phyloP scores from a whole-genome alignment of 2,888 invertebrate species.

The Brachypterus glaber region DNA sequence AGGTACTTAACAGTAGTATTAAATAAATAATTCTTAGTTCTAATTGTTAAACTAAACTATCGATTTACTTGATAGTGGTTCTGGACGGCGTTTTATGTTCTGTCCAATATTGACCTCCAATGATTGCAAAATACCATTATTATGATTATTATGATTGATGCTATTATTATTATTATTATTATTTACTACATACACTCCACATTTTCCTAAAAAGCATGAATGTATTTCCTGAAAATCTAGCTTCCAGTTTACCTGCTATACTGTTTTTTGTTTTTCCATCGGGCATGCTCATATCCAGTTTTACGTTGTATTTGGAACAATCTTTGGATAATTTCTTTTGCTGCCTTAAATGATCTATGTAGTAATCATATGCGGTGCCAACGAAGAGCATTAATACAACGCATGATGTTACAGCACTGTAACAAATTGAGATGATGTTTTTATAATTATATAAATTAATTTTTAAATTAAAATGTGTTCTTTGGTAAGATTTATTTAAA shows the following conservation, averaged over 20 bases:
- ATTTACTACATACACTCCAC: conserved; percentile 35
- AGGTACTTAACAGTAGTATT: no score
- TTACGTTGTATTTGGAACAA: conserved; percentile 23
- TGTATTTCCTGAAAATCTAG: conserved; percentile 5
- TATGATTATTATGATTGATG: conserved; percentile 18
- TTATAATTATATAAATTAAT: no score
- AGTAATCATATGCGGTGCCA: conserved; percentile 66
- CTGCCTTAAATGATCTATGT: conserved; percentile 45
- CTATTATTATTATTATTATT: conserved; percentile 26
- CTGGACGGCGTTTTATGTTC: conserved; percentile 16
- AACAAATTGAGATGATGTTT: conserved; percentile 4
- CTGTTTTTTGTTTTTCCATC: conserved; percentile 33
- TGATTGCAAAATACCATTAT: conserved; percentile 20
- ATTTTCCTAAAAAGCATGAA: conserved; percentile 30
- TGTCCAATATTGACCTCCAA: conserved; percentile 18
- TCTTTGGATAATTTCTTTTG: conserved; percentile 36
- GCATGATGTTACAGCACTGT: conserved; percentile 46
- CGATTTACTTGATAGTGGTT: conserved; percentile 20
- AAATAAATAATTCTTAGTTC: no score
- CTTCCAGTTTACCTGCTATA: conserved; percentile 15
- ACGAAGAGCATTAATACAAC: conserved; percentile 49
- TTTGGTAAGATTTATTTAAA: no score
- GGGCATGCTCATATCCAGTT: conserved; percentile 36
- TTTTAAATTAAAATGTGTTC: no score
- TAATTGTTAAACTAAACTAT: conserved; percentile 11